Conservation (phyloP, 2,797 vertebrate species). For the Poecilia gillii region DNA sequence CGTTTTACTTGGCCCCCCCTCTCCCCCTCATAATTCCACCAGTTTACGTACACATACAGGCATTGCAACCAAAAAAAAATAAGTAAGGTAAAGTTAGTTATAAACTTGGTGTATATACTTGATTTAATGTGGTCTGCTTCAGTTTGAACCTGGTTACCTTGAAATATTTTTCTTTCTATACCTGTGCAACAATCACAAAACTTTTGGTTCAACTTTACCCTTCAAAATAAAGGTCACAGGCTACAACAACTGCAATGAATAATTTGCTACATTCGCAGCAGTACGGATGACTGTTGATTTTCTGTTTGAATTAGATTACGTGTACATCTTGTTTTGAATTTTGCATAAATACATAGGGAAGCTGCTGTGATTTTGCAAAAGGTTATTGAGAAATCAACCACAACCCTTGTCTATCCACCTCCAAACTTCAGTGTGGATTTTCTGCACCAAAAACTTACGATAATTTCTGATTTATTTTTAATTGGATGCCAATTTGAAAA, state of each 20-base stretch:
- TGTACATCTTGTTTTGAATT: neutral
- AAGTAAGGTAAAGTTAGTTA: neutral
- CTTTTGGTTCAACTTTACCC: neutral
- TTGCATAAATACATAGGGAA: neutral
- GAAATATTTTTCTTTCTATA: neutral
- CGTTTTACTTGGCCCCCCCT: too few species aligned
- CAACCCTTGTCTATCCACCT: constrained; percentile 14
- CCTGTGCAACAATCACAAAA: neutral
- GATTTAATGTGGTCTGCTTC: neutral
- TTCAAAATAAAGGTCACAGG: neutral
- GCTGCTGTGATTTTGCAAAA: neutral
- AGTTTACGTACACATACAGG: too few species aligned
- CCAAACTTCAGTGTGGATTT: constrained; percentile 37
- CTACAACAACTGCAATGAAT: too few species aligned
- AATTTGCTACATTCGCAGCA: neutral
- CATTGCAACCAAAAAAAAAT: too few species aligned
- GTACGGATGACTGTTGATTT: neutral
- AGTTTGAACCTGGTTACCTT: neutral
- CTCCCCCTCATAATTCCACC: too few species aligned
- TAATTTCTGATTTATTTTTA: neutral
- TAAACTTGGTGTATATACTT: neutral
- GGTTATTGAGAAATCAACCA: neutral
- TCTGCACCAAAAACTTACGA: constrained; percentile 10
- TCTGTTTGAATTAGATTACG: neutral
- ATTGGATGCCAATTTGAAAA: neutral